These are phyloP conservation scores for Mythimna lalbum DNA, from an alignment of 2,888 invertebrate genomes.

Conservation along the genomic window DNA sequence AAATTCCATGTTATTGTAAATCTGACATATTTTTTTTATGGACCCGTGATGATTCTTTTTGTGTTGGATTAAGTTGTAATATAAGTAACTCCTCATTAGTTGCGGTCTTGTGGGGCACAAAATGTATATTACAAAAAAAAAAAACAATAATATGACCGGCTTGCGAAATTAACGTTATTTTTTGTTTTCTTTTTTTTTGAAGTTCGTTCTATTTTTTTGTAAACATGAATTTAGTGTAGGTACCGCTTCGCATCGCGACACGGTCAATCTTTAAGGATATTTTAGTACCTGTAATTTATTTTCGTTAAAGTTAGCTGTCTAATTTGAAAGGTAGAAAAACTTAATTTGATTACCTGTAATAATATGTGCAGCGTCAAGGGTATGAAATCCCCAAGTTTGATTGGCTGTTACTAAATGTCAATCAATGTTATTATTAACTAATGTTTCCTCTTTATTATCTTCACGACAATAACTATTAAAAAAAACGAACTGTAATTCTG, in stretches of 20 bases:
- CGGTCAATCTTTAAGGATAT: slow-evolving; percentile 6
- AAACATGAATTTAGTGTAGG: too few species aligned
- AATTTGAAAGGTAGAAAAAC: slow-evolving; percentile 48
- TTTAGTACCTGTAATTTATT: slow-evolving; percentile 27
- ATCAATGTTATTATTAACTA: slow-evolving; percentile 21
- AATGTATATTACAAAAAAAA: too few species aligned
- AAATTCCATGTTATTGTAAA: too few species aligned
- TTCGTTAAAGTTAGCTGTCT: slow-evolving; percentile 12
- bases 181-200: too few species aligned
- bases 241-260: not conserved
- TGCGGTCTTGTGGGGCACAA: too few species aligned
- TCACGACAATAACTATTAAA: not conserved
- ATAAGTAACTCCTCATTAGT: too few species aligned
- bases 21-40: too few species aligned
- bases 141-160: too few species aligned
- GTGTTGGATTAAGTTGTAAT: too few species aligned
- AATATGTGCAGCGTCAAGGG: slow-evolving; percentile 34
- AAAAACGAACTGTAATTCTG: not conserved
- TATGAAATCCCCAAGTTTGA: slow-evolving; percentile 7
- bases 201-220: too few species aligned
- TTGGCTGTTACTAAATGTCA: slow-evolving; percentile 37
- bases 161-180: too few species aligned
- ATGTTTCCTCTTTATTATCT: slow-evolving; percentile 30
- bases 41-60: too few species aligned
- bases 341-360: slow-evolving; percentile 56